These are phyloP conservation scores for Tipula helvola DNA, from an alignment of 2,888 invertebrate genomes.

Conservation along the genomic window DNA sequence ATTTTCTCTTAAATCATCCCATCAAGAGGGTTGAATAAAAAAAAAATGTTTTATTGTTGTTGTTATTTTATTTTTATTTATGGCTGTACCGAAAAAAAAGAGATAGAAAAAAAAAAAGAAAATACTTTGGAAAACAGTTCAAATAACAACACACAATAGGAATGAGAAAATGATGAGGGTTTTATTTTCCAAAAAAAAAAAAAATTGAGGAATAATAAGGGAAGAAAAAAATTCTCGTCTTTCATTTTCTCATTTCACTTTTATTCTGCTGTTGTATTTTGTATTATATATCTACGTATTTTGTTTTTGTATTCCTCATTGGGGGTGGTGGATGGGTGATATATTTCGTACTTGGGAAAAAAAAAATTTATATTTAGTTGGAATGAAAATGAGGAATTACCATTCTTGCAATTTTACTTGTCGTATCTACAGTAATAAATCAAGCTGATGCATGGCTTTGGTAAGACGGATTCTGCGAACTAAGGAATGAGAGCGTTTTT, in stretches of 20 bases:
- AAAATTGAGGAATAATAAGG: conserved; percentile 4
- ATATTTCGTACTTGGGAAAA: not conserved
- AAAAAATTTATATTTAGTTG: not conserved
- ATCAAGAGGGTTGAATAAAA: conserved; percentile 15
- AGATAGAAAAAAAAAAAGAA: not conserved
- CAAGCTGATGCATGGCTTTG: conserved; percentile 21
- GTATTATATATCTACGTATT: not conserved
- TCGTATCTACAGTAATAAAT: conserved; percentile 20
- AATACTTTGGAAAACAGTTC: conserved; percentile 5
- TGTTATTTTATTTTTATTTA: conserved; percentile 8
- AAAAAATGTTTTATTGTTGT: not conserved
- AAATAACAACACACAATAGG: not conserved
- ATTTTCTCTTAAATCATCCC: conserved; percentile 18
- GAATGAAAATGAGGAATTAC: conserved; percentile 12
- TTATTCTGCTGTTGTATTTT: not conserved
- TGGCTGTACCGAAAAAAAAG: not conserved
- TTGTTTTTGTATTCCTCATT: not conserved
- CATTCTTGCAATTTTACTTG: conserved; percentile 21
- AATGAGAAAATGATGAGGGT: not conserved
- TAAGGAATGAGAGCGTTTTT: conserved; percentile 11
- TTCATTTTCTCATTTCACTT: conserved; percentile 8
- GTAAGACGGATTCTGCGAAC: conserved; percentile 20
- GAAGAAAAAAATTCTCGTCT: conserved; percentile 9
- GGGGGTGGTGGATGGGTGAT: not conserved
- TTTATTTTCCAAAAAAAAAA: not conserved